phyloP scores from a whole-genome alignment of 37 sponge, comb jelly and placozoan genomes.

The Agelas oroides region DNA sequence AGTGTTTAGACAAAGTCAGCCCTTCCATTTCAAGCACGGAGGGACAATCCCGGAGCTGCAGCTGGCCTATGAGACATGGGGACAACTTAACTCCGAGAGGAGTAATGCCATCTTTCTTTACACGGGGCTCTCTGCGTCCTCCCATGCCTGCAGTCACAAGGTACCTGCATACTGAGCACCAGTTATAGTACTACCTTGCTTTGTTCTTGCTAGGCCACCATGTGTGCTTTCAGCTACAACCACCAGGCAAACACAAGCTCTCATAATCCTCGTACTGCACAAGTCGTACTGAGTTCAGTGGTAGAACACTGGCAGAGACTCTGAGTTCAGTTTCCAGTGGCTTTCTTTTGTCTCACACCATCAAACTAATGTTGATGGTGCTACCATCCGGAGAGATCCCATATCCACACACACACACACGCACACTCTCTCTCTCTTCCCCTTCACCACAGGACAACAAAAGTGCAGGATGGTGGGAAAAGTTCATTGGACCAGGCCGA shows the following conservation, averaged over 20 bases:
- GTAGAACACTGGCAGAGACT: too few species aligned
- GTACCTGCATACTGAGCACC: constrained; percentile 59
- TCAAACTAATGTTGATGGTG: too few species aligned
- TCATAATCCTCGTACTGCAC: too few species aligned
- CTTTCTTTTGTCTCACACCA: too few species aligned
- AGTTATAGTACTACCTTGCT: not conserved
- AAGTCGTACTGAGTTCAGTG: too few species aligned
- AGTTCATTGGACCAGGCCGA: constrained; percentile 80
- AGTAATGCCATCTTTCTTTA: constrained; percentile 72
- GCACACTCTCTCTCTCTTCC: not conserved
- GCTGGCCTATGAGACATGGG: constrained; percentile 88
- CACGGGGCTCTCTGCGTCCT: constrained; percentile 81
- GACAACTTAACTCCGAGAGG: constrained; percentile 52
- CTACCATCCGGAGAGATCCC: too few species aligned
- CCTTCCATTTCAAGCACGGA: constrained; percentile 70
- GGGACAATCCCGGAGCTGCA: constrained; percentile 62
- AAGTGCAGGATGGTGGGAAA: constrained; percentile 88
- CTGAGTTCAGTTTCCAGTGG: too few species aligned
- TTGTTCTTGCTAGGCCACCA: too few species aligned
- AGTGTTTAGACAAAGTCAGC: constrained; percentile 31
- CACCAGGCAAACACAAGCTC: not conserved
- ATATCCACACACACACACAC: not conserved
- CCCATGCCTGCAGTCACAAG: constrained; percentile 76
- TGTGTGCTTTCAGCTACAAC: too few species aligned
- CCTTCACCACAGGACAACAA: constrained; percentile 51